Conservation (phyloP, 2,888 invertebrate genomes). For the Synergus umbraculus region DNA sequence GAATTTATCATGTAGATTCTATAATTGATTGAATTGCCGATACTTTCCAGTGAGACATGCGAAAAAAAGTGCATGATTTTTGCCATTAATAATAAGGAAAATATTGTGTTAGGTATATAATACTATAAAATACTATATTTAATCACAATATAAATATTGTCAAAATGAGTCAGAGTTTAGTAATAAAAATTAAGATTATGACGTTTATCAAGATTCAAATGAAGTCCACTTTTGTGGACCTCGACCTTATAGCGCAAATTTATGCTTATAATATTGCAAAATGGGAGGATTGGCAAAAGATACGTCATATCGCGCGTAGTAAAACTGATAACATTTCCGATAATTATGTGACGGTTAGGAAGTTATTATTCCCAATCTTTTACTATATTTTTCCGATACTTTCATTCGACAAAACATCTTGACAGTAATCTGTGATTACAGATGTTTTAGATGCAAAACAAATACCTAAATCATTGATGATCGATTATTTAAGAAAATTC, state of each 20-base stretch:
- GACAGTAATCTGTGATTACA: background rate
- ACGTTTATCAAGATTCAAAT: constrained; percentile 1
- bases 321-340: background rate
- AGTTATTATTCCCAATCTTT: constrained; percentile 1
- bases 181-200: background rate
- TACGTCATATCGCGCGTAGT: constrained; percentile 1
- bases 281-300: constrained; percentile 37
- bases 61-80: no score
- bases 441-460: background rate
- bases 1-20: background rate
- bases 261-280: constrained; percentile 30
- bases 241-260: background rate
- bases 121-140: no score
- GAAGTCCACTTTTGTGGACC: background rate
- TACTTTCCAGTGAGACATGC: background rate
- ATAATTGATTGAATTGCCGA: background rate
- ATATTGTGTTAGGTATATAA: no score
- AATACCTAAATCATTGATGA: background rate
- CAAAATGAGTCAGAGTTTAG: background rate
- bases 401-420: background rate
- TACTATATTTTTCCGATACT: background rate
- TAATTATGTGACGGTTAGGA: constrained; percentile 7
- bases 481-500: background rate
- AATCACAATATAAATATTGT: background rate
- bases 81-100: no score